Conservation (phyloP, 2,888 invertebrate species). For the Heliconius hortense region DNA sequence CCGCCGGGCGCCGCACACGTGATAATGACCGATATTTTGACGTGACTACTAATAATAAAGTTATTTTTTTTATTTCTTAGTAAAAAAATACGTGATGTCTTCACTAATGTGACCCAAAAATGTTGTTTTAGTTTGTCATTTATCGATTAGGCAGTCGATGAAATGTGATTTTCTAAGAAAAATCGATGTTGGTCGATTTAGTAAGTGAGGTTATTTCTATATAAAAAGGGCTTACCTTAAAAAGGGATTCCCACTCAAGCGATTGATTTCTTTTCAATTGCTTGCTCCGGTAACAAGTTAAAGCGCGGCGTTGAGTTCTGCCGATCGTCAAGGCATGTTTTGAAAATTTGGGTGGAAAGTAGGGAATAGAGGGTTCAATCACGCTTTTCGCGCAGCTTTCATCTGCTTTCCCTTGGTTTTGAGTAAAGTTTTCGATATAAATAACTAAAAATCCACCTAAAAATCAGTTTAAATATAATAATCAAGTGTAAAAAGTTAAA, state of each 20-base stretch:
- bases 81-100: neutral
- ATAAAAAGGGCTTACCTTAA: neutral
- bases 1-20: neutral
- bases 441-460: no score
- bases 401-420: neutral
- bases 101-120: neutral
- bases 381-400: neutral
- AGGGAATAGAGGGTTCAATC: neutral
- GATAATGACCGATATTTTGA: slow-evolving; percentile 15
- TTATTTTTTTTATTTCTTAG: neutral
- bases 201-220: no score
- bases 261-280: no score
- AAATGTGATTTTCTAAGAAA: neutral
- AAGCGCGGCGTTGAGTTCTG: neutral
- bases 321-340: neutral
- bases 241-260: neutral
- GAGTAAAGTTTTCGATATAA: no score
- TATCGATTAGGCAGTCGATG: neutral
- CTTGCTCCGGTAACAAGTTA: no score
- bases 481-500: neutral
- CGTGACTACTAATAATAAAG: slow-evolving; percentile 1
- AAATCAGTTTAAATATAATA: neutral
- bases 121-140: neutral
- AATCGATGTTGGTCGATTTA: no score
- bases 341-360: neutral